A percentile compares a stretch with the other conserved stretches of the same genome.
Evolutionary conservation across 2,113 vertebrate genomes (phyloP).

Genomic region (Myxocyprinus asiaticus): DNA sequence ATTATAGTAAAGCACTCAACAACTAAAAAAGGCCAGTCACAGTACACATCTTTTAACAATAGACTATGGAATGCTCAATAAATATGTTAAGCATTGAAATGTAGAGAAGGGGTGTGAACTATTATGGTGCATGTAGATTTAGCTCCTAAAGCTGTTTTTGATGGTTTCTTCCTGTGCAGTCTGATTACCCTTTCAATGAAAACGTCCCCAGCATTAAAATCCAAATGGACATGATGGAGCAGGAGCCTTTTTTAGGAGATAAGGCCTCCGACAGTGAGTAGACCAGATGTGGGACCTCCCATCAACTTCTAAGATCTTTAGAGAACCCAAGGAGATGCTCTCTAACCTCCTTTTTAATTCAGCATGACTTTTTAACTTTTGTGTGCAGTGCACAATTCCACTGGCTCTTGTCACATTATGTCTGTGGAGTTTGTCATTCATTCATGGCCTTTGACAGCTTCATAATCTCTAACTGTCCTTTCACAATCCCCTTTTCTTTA

Average conservation of each 20-base stretch:
- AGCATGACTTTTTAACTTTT: background rate
- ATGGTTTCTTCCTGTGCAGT: conserved; percentile 86
- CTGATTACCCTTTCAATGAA: conserved; percentile 95
- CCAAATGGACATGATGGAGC: conserved; percentile 98
- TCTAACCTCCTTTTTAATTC: conserved; percentile 10
- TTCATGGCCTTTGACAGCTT: background rate
- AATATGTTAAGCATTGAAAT: background rate
- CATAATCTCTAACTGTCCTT: background rate
- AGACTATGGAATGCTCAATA: background rate
- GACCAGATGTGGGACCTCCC: conserved; percentile 62
- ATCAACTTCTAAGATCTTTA: background rate
- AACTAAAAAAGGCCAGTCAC: too few relatives aligned
- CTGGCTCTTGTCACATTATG: conserved; percentile 25
- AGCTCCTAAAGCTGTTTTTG: background rate
- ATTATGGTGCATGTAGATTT: background rate
- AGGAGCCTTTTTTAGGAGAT: conserved; percentile 96
- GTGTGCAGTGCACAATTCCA: conserved; percentile 1
- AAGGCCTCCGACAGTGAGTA: conserved; percentile 98
- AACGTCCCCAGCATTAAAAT: conserved; percentile 99
- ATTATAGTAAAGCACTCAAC: too few relatives aligned
- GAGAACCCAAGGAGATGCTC: background rate
- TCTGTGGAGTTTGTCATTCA: background rate
- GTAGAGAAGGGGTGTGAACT: background rate
- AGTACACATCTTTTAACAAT: too few relatives aligned
- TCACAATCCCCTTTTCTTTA: background rate